Evolutionary conservation across 2,113 vertebrate genomes (phyloP).

Genomic region (Eulemur rufifrons): DNA sequence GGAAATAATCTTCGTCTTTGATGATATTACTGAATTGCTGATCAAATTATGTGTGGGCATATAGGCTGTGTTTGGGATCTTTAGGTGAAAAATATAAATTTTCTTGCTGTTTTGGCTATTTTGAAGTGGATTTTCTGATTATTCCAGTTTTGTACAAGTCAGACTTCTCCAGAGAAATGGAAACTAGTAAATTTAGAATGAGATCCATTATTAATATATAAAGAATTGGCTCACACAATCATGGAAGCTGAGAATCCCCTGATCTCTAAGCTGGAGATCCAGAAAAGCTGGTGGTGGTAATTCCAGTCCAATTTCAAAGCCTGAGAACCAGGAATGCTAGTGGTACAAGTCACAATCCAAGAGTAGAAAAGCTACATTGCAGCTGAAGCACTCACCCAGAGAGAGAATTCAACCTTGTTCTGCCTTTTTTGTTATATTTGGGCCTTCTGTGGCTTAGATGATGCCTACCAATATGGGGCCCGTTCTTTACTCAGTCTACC

Average conservation of each 20-base stretch:
- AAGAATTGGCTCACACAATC: background rate
- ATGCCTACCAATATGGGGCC: no score
- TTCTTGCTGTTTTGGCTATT: background rate
- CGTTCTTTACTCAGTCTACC: background rate
- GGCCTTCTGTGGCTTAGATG: background rate
- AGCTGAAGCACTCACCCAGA: accelerated
- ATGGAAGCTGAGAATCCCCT: background rate
- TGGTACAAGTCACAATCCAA: background rate
- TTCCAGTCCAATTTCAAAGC: background rate
- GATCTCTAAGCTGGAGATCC: background rate
- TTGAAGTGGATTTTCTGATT: background rate
- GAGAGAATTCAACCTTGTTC: background rate
- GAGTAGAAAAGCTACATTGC: background rate
- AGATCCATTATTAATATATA: background rate
- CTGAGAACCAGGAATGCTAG: background rate
- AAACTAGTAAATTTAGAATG: background rate
- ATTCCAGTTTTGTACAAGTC: background rate
- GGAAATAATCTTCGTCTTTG: background rate
- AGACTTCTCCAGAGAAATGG: background rate
- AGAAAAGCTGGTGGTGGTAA: background rate
- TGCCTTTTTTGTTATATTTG: background rate
- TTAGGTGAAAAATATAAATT: background rate
- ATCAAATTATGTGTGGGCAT: background rate
- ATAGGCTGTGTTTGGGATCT: background rate
- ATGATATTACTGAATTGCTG: background rate